Base-by-base conservation (phyloP, 2,113 vertebrate genomes). In the Haliaeetus leucogaster region DNA sequence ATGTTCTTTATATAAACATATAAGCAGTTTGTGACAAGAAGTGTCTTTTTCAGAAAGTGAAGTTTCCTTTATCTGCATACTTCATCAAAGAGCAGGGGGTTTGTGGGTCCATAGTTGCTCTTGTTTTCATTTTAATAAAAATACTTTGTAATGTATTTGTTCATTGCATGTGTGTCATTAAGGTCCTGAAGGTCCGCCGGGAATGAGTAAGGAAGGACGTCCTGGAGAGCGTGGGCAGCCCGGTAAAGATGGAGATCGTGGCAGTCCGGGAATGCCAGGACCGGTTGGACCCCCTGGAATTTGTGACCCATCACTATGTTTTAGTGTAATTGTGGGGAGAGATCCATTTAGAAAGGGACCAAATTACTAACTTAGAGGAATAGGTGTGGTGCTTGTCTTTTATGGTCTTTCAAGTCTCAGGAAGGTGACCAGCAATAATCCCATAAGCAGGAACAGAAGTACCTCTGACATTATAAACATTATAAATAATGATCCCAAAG, bases 281-380 rank as follows among this genome's bases (percentile, higher is more conserved):
- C 98, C 98, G 12, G 98, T 98, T 42, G 99, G 99, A 36, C 95
- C 98, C 10, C 99, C 99, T 68, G 99, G 99, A 82, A 98, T 99
- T 89, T 99, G 99, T 85, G 99, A 99, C 90, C 99, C 99, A 52
- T 99, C 99, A 7, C 94, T 99, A 59, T 99, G 99, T 97, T 99
- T 99, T 68, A 98, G 98, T 93, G 98, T 98, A 66, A 98, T 99
- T 97, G 98, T 99, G 83, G 98, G 99, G 91, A 98, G 98, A 98
- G 98, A 99, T 98, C 98, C 99, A 65, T 99, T 99, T 96, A 98
- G 99, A 97, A 99, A 99, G 98, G 99, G 99, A 96, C 99, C 99
- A 96, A 99, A 99, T 97, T 99, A 99, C 98, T 99, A 98, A 97
- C 79, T 95, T 90, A 95, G 96, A 95, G 95, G 82, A 97, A 92